Conservation (phyloP, 2,113 vertebrate species). For the Cranoglanis bouderius region DNA sequence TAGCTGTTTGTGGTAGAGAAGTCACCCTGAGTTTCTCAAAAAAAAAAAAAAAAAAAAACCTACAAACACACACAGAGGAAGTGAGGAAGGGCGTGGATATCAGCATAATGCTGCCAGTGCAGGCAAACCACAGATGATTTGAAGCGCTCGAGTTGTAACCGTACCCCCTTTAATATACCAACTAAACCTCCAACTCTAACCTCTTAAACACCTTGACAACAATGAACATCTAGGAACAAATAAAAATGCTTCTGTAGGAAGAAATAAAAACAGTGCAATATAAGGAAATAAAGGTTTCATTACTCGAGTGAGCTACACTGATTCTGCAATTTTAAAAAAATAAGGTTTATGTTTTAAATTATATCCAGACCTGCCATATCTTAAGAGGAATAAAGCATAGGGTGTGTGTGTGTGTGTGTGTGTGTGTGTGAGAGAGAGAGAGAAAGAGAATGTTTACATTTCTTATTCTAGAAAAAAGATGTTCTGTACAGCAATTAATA, state of each 20-base stretch:
- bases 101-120: conserved; percentile 65
- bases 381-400: not conserved
- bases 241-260: conserved; percentile 44
- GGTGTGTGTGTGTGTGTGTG: not conserved
- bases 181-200: conserved; percentile 38
- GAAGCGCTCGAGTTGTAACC: conserved; percentile 24
- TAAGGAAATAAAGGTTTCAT: conserved; percentile 3
- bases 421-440: not conserved
- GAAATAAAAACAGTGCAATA: not conserved
- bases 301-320: conserved; percentile 31
- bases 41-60: not conserved
- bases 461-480: not conserved
- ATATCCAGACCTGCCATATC: not conserved
- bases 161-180: conserved; percentile 38
- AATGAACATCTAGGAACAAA: conserved; percentile 2
- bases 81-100: conserved; percentile 84
- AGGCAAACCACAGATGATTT: conserved; percentile 67
- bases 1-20: conserved; percentile 37
- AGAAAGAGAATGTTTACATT: not conserved
- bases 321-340: conserved; percentile 8
- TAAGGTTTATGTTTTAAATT: not conserved
- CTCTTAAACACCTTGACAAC: conserved; percentile 23
- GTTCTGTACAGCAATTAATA: not conserved
- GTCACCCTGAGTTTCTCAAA: conserved; percentile 50
- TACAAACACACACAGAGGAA: conserved; percentile 73